Percentiles rank a stretch among this genome's conserved stretches.
Conservation (phyloP, 2,113 vertebrate species). For the Acanthochromis polyacanthus region DNA sequence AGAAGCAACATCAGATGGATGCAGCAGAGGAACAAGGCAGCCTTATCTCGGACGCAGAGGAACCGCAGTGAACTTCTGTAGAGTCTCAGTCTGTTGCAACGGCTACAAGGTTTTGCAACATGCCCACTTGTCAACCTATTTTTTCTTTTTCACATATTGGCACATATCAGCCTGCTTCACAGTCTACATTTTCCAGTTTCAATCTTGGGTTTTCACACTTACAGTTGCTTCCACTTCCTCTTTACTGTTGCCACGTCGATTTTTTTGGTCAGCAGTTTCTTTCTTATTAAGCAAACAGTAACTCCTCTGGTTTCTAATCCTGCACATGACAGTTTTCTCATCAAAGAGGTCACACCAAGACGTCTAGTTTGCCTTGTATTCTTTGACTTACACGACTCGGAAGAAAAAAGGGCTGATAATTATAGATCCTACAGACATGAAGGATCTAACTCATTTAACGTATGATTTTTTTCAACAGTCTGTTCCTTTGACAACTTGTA, state of each 20-base stretch:
- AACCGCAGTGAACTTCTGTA: neutral
- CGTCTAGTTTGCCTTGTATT: neutral
- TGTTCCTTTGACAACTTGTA: neutral
- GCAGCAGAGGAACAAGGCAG: neutral
- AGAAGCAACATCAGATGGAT: neutral
- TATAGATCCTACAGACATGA: neutral
- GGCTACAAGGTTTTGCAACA: neutral
- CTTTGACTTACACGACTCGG: neutral
- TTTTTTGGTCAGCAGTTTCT: slow-evolving; percentile 11
- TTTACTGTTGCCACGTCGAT: neutral
- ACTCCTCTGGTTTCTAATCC: neutral
- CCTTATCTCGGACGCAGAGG: neutral
- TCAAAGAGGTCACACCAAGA: neutral
- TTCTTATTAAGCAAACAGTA: neutral
- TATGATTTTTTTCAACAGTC: neutral
- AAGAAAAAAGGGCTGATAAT: neutral
- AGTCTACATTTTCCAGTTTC: neutral
- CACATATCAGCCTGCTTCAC: neutral
- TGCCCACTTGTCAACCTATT: neutral
- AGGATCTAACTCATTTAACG: neutral
- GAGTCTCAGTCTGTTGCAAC: slow-evolving; percentile 3
- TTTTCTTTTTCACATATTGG: neutral
- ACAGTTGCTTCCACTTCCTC: slow-evolving; percentile 40
- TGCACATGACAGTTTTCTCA: neutral
- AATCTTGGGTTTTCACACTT: neutral